A percentile compares a stretch with the other conserved stretches of the same genome.
Evolutionary conservation across 2,113 vertebrate species (phyloP).

Genomic region (Antechinus flavipes): DNA sequence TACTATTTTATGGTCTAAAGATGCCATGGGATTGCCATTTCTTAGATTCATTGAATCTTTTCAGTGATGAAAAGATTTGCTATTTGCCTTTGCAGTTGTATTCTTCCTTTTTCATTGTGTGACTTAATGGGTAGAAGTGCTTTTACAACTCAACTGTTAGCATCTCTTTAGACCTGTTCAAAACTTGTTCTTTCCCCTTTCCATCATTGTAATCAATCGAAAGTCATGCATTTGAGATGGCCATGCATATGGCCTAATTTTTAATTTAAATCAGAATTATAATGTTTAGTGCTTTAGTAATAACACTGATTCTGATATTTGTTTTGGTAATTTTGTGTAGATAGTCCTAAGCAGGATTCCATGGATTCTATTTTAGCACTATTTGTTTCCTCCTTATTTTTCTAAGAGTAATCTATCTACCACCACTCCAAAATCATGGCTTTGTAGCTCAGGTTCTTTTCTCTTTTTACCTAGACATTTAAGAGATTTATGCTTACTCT

Average conservation of each 20-base stretch:
- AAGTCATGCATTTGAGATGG: conserved; percentile 10
- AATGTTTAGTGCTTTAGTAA: neutral
- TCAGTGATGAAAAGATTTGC: neutral
- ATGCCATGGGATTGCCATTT: neutral
- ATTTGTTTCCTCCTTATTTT: conserved; percentile 27
- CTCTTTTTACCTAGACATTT: neutral
- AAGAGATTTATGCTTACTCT: neutral
- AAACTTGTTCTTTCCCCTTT: neutral
- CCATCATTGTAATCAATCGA: neutral
- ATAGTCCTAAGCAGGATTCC: neutral
- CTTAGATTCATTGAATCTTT: neutral
- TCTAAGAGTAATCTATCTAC: conserved; percentile 32
- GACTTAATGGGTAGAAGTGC: neutral
- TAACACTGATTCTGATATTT: conserved; percentile 10
- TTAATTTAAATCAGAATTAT: neutral
- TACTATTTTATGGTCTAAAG: neutral
- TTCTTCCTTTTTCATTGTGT: neutral
- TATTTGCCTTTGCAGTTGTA: neutral
- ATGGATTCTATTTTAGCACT: neutral
- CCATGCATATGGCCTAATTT: neutral
- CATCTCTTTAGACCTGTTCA: conserved; percentile 6
- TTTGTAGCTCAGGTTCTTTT: conserved; percentile 21
- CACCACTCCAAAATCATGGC: conserved; percentile 2
- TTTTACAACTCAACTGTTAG: neutral
- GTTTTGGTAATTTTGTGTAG: neutral